Evolutionary conservation across 2,113 vertebrate species (phyloP).

Genomic region (Sinocyclocheilus anophthalmus): DNA sequence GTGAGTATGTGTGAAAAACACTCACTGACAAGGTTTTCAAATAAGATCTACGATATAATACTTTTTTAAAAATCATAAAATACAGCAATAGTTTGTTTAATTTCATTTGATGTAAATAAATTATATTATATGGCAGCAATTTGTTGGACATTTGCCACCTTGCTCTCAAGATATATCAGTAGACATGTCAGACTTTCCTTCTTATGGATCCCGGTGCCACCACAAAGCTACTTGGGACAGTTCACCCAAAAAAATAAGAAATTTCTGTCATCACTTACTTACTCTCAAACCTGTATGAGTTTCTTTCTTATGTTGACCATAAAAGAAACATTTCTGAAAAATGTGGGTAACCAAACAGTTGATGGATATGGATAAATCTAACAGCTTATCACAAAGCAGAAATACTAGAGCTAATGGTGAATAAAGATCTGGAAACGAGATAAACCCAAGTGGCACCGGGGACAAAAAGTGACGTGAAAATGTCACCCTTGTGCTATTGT

Average conservation of each 20-base stretch:
- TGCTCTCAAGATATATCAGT: not conserved
- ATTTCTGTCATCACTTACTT: too few relatives aligned
- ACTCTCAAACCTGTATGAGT: too few relatives aligned
- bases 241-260: too few relatives aligned
- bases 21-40: conserved; percentile 18
- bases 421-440: too few relatives aligned
- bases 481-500: too few relatives aligned
- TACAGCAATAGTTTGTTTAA: not conserved
- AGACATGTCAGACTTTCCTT: not conserved
- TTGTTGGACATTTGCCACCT: not conserved
- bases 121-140: not conserved
- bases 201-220: not conserved
- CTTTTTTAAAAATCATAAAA: not conserved
- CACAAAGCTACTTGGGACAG: not conserved
- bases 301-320: too few relatives aligned
- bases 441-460: too few relatives aligned
- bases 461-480: too few relatives aligned
- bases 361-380: not conserved
- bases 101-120: not conserved
- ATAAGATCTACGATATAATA: not conserved
- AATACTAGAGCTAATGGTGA: not conserved
- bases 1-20: conserved; percentile 17
- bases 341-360: too few relatives aligned
- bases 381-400: not conserved
- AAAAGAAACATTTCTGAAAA: too few relatives aligned